Evolutionary conservation across 2,797 vertebrate species (phyloP).

Genomic region (Psittacula echo): DNA sequence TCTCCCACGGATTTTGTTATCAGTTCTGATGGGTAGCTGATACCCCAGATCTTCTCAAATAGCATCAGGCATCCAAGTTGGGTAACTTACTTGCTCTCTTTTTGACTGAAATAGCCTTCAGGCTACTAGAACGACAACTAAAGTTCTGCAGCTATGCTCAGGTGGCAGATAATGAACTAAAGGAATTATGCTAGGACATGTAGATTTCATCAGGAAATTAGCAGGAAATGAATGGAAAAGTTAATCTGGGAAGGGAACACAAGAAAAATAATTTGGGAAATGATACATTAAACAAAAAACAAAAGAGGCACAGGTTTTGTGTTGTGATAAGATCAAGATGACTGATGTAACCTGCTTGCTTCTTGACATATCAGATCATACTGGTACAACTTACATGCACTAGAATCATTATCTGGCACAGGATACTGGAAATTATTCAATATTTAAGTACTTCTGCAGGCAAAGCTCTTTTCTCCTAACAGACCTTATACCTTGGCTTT

Average conservation of each 20-base stretch:
- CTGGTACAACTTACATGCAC: neutral
- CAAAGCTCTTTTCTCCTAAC: neutral
- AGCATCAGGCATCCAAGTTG: neutral
- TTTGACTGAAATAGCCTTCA: neutral
- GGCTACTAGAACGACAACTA: neutral
- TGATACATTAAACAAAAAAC: neutral
- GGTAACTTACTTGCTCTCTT: neutral
- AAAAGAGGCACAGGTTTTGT: neutral
- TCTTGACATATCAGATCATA: conserved; percentile 43
- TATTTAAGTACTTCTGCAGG: conserved; percentile 32
- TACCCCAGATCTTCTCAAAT: neutral
- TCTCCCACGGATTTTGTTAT: neutral
- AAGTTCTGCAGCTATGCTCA: neutral
- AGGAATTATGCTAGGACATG: neutral
- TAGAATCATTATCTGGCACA: conserved; percentile 33
- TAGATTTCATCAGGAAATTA: neutral
- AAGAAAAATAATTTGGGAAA: neutral
- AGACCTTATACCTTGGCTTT: neutral
- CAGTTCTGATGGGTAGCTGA: neutral
- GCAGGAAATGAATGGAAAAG: neutral
- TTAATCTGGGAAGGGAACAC: neutral
- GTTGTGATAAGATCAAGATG: conserved; percentile 32
- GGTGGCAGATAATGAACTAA: neutral
- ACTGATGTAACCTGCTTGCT: conserved; percentile 18
- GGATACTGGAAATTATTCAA: conserved; percentile 38